Evolutionary conservation across 2,888 invertebrate genomes (phyloP), one percentile per base, ranked within the genome.

Genomic region (Apeira syringaria): DNA sequence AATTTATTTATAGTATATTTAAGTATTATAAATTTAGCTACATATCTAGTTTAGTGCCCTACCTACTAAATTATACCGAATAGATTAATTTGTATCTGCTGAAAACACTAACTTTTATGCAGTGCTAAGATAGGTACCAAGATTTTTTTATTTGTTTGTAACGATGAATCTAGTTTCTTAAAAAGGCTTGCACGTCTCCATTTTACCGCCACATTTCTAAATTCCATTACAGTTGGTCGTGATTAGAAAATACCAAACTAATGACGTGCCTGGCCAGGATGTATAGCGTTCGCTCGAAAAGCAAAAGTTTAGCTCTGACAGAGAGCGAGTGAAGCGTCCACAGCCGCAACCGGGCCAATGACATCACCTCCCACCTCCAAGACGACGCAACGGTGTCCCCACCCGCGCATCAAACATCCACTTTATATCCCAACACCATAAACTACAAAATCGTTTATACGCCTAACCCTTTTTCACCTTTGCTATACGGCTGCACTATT

Each of bases 251-350:
- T 83, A 75, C 80, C 79, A 69, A 79, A 69, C 67, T 69, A 75
- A 71, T 81, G 80, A 81, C 81, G 81, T 75, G 70, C 64, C 66
- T 66, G 54, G 74, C 73, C 68, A 77, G 81, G 82, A 82, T 79
- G 80, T 76, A 70, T 68, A 74, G 74, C 74, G 80, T 81, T 77
- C 79, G 70, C 70, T 80, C 75, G 70, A 81, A 83, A 84, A 82
- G 80, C 84, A 83, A 84, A 83, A 83, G 83, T 81, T n/a, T n/a
- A 76, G 75, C 79, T 74, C 75, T 73, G 76, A 78, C 79, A 78
- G 77, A 74, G 68, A 74, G 68, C 75, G 73, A 75, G 74, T 70
- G 68, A 67, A 73, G 67, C 75, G 79, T 73, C 75, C 76, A 66
- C 71, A 68, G 68, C 71, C 75, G 69, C 66, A 66, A 70, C 62